Conservation (phyloP, 2,113 vertebrate genomes). For the Gyps fulvus region DNA sequence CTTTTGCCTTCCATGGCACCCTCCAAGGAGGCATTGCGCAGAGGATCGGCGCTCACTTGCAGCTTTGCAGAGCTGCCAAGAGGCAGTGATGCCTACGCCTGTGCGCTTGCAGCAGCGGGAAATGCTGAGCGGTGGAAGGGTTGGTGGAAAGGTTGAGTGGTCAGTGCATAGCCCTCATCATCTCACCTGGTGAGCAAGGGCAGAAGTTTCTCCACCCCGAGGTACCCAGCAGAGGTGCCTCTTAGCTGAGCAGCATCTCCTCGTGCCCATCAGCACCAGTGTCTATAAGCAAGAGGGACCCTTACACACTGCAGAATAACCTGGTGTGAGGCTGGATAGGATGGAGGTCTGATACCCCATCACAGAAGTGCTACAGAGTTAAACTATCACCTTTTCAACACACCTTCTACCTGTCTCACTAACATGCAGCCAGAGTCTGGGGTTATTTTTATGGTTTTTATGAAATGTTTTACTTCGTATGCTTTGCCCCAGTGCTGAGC, state of each 20-base stretch:
- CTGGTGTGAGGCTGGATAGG: background rate
- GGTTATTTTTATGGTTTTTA: background rate
- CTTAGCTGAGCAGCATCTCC: background rate
- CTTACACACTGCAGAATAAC: background rate
- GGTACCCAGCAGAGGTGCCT: background rate
- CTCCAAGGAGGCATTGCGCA: rapidly evolving
- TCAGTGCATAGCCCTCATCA: background rate
- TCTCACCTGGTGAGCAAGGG: background rate
- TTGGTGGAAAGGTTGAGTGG: background rate
- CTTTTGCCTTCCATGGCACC: background rate
- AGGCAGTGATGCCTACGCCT: background rate
- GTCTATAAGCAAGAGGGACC: background rate
- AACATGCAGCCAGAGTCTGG: background rate
- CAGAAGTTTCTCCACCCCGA: background rate
- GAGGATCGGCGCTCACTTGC: background rate
- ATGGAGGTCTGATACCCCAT: background rate
- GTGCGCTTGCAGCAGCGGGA: background rate
- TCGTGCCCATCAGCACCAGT: background rate
- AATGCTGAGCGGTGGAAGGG: background rate
- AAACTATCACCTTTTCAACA: background rate
- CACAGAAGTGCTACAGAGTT: background rate
- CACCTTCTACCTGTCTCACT: background rate
- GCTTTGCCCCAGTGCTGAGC: background rate
- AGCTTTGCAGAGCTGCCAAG: background rate
- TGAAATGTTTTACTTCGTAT: background rate